Evolutionary conservation across 2,113 vertebrate species (phyloP).

Genomic region (Gallinago media): DNA sequence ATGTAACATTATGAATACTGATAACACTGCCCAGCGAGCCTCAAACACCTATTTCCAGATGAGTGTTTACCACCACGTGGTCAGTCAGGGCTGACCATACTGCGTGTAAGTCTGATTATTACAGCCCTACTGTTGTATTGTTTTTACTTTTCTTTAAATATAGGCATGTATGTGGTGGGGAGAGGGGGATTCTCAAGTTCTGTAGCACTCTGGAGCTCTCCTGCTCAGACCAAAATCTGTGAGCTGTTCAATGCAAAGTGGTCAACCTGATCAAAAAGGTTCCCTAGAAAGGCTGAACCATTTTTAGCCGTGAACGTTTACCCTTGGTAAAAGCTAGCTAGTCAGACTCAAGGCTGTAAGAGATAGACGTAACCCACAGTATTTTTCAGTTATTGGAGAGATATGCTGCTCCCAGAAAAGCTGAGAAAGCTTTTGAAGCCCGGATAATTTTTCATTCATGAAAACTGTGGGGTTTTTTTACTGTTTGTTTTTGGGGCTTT

Average conservation of each 20-base stretch:
- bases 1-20: not conserved
- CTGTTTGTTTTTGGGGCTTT: not conserved
- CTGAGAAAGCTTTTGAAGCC: not conserved
- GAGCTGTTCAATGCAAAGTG: not conserved
- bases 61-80: slow-evolving; percentile 11
- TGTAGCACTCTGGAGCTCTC: not conserved
- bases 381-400: not conserved
- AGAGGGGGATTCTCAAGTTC: not conserved
- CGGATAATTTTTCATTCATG: slow-evolving; percentile 6
- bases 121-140: not conserved
- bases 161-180: fast-evolving
- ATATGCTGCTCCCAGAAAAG: not conserved
- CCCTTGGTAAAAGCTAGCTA: not conserved
- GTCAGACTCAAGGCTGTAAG: not conserved
- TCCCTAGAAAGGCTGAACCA: not conserved
- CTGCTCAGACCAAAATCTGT: not conserved
- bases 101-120: not conserved
- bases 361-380: not conserved
- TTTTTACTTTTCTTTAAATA: slow-evolving; percentile 3
- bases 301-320: not conserved
- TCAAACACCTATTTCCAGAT: slow-evolving; percentile 29
- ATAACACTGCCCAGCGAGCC: not conserved
- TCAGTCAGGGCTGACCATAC: not conserved
- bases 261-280: not conserved
- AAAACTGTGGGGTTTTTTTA: not conserved